Percentiles rank a stretch among this genome's conserved stretches.
phyloP scores from a whole-genome alignment of 2,113 vertebrate species.

The Trematocara nigrifrons region DNA sequence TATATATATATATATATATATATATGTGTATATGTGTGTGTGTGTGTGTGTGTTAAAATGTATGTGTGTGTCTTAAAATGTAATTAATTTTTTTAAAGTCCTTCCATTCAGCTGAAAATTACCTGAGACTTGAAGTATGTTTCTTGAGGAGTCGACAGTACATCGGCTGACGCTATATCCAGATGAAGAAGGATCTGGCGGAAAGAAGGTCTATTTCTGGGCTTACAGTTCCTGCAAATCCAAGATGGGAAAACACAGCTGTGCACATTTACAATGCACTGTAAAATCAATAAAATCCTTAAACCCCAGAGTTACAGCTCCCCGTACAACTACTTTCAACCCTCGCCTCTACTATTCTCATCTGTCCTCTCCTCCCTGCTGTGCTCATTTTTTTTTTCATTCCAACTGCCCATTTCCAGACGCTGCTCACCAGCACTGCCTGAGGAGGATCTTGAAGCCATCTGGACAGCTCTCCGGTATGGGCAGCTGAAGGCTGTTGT shows the following conservation, averaged over 20 bases:
- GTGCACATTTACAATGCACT: conserved; percentile 10
- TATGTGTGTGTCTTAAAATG: neutral
- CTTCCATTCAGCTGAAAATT: neutral
- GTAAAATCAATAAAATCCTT: conserved; percentile 29
- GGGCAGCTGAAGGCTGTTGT: conserved; percentile 96
- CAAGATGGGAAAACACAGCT: conserved; percentile 17
- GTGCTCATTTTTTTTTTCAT: neutral
- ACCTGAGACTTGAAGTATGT: conserved; percentile 98
- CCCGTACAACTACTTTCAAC: neutral
- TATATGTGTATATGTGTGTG: too few relatives aligned
- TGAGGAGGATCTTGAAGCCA: conserved; percentile 94
- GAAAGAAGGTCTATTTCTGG: conserved; percentile 92
- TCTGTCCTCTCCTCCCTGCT: neutral
- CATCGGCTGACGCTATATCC: conserved; percentile 93
- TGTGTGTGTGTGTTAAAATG: too few relatives aligned
- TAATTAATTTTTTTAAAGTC: neutral
- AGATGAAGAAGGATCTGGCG: conserved; percentile 94
- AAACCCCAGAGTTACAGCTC: neutral
- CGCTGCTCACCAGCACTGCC: conserved; percentile 90
- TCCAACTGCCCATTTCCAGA: neutral
- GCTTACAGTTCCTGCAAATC: conserved; percentile 89
- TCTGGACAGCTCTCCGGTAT: conserved; percentile 94
- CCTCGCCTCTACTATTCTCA: neutral
- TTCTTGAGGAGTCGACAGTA: conserved; percentile 93
- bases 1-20: neutral